Percentiles rank a stretch among this genome's conserved stretches.
Conservation (phyloP, 2,113 vertebrate genomes). For the Thymallus thymallus region DNA sequence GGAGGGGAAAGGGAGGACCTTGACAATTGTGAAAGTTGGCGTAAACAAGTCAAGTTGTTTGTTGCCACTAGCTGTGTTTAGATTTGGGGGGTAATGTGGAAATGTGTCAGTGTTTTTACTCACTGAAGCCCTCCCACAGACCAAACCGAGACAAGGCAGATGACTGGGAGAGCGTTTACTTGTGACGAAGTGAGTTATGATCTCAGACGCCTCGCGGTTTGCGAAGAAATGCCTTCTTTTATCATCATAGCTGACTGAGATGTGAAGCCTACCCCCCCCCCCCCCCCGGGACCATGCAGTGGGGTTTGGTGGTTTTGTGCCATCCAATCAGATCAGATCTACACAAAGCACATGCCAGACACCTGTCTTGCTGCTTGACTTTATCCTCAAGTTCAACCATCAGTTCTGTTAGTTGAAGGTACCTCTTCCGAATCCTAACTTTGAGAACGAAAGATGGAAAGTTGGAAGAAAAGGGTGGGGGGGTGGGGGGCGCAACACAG, state of each 20-base stretch:
- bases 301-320: neutral
- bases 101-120: no score
- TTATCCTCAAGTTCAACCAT: conserved; percentile 21
- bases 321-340: conserved; percentile 24
- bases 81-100: conserved; percentile 31
- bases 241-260: conserved; percentile 42
- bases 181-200: conserved; percentile 8
- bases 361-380: neutral
- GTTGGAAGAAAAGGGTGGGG: neutral
- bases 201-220: conserved; percentile 14
- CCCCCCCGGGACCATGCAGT: conserved; percentile 7
- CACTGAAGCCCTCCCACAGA: conserved; percentile 28
- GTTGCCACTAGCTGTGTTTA: conserved; percentile 30
- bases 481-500: no score
- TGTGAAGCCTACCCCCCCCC: conserved; percentile 29
- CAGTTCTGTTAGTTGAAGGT: neutral
- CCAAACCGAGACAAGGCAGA: conserved; percentile 39
- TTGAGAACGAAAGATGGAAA: neutral
- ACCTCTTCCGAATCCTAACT: neutral
- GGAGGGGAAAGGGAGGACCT: neutral
- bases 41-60: conserved; percentile 34
- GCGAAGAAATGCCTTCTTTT: conserved; percentile 39
- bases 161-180: conserved; percentile 34
- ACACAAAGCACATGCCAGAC: neutral
- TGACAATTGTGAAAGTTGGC: conserved; percentile 29